These are phyloP conservation scores for Babyrousa celebensis DNA, from an alignment of 2,797 vertebrate genomes.

Conservation along the genomic window DNA sequence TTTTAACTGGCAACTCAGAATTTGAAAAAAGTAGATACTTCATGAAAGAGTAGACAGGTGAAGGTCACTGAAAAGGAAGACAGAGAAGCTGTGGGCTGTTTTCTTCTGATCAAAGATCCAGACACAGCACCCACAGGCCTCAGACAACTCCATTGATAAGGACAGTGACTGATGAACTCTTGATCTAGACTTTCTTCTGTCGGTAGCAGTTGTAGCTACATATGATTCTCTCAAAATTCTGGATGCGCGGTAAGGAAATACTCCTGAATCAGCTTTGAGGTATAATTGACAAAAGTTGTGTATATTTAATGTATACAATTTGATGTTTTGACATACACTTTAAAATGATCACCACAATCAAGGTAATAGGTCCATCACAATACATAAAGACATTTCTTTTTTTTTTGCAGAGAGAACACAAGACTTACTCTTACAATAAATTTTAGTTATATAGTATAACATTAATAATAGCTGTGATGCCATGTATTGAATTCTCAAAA, in stretches of 20 bases:
- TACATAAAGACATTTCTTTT: background rate
- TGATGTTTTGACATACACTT: background rate
- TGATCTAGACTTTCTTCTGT: background rate
- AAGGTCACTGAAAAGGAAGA: background rate
- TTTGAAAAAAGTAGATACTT: background rate
- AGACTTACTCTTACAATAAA: background rate
- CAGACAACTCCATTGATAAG: background rate
- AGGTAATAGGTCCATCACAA: background rate
- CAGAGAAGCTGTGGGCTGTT: background rate
- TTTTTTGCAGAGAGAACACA: background rate
- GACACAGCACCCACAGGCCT: background rate
- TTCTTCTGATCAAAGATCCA: background rate
- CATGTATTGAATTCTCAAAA: background rate
- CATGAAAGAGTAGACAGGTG: background rate
- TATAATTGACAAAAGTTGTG: background rate
- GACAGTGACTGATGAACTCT: background rate
- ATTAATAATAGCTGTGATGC: background rate
- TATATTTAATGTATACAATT: background rate
- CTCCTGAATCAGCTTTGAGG: background rate
- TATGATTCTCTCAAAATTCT: background rate
- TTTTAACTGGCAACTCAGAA: background rate
- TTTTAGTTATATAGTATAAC: background rate
- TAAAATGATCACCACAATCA: background rate
- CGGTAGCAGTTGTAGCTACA: background rate
- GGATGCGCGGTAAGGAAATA: background rate